Conservation (phyloP, 2,797 vertebrate genomes). For the Babyrousa celebensis region DNA sequence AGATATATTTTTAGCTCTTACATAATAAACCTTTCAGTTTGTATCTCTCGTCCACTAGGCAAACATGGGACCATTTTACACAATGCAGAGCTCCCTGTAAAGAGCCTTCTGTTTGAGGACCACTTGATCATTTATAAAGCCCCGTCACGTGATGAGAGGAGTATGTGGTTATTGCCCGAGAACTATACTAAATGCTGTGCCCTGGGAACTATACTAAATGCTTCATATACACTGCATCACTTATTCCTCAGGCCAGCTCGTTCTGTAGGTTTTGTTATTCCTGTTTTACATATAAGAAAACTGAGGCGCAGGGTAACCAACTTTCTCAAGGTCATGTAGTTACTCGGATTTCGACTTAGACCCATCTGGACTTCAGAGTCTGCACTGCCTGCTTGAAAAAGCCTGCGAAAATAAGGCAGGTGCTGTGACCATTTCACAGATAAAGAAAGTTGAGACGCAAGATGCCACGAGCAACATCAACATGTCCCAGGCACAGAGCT, state of each 20-base stretch:
- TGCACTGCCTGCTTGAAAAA: not conserved
- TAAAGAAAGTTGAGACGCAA: not conserved
- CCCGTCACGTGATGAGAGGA: not conserved
- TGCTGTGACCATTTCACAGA: not conserved
- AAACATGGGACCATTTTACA: not conserved
- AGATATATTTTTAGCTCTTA: not conserved
- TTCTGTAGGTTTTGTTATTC: not conserved
- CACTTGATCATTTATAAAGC: not conserved
- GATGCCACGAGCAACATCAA: not conserved
- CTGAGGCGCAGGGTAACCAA: not conserved
- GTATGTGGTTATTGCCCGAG: not conserved
- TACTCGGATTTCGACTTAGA: not conserved
- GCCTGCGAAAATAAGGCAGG: not conserved
- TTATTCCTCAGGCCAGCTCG: not conserved
- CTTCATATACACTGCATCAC: not conserved
- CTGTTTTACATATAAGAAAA: not conserved
- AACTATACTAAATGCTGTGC: not conserved
- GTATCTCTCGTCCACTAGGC: not conserved
- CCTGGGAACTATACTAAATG: no score
- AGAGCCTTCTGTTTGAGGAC: not conserved
- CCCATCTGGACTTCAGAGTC: not conserved
- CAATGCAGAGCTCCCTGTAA: not conserved
- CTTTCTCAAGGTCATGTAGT: not conserved
- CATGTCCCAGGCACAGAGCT: not conserved
- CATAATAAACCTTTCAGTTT: constrained; percentile 26